phyloP scores from a whole-genome alignment of 2,888 invertebrate species.

The Cryptophagus acutangulus region DNA sequence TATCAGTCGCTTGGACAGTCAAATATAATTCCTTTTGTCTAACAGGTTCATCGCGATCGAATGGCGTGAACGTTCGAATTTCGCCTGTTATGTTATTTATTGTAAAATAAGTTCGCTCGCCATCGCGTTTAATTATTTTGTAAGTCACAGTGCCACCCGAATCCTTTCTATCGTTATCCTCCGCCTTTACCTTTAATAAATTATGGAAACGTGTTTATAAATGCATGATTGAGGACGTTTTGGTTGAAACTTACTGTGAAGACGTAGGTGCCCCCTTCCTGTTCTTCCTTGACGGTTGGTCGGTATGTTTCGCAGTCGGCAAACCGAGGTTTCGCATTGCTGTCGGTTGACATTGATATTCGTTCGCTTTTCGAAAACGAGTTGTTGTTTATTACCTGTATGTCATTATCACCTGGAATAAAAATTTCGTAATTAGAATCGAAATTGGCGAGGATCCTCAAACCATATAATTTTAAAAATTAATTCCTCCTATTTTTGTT shows the following conservation, averaged over 20 bases:
- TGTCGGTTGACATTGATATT: conserved; percentile 17
- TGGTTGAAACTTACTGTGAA: conserved; percentile 62
- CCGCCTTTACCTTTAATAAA: too few relatives aligned
- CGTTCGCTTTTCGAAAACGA: neutral
- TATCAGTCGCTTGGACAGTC: conserved; percentile 88
- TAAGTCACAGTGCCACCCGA: conserved; percentile 78
- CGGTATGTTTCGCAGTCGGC: conserved; percentile 77
- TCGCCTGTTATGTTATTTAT: conserved; percentile 73
- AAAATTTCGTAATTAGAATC: too few relatives aligned
- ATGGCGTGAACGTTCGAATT: conserved; percentile 69
- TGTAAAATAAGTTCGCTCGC: conserved; percentile 70
- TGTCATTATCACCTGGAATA: too few relatives aligned
- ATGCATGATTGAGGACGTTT: conserved; percentile 6
- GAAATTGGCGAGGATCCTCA: too few relatives aligned
- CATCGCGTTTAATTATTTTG: conserved; percentile 71
- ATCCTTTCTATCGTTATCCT: conserved; percentile 68
- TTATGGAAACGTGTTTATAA: too few relatives aligned
- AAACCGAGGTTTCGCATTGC: conserved; percentile 69
- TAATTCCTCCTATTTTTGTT: too few relatives aligned
- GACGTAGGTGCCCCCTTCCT: conserved; percentile 65
- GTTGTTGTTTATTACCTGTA: too few relatives aligned
- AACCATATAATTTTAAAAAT: too few relatives aligned
- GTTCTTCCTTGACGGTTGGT: conserved; percentile 73
- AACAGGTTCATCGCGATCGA: conserved; percentile 87
- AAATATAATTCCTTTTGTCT: conserved; percentile 78